A percentile compares a stretch with the other conserved stretches of the same genome.
Evolutionary conservation across 2,888 invertebrate genomes (phyloP).

Genomic region (Drosophila vallismaia): DNA sequence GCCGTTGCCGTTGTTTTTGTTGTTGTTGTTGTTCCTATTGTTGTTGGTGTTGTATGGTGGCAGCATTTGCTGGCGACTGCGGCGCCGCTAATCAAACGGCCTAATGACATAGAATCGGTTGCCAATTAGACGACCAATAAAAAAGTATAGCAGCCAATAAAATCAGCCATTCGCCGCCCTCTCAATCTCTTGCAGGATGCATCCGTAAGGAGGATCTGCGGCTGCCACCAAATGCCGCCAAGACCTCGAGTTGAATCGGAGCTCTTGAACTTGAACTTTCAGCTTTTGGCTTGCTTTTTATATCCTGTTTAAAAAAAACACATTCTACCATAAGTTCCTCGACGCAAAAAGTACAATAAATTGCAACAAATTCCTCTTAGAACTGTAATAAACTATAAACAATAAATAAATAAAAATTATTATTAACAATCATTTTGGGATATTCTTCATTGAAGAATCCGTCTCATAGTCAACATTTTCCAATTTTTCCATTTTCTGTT

Average conservation of each 20-base stretch:
- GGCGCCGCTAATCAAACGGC: conserved; percentile 54
- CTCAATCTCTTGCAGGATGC: conserved; percentile 4
- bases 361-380: no score
- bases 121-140: conserved; percentile 57
- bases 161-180: conserved; percentile 28
- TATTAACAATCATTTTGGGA: no score
- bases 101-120: conserved; percentile 63
- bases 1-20: conserved; percentile 2
- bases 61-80: conserved; percentile 17
- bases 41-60: conserved; percentile 8
- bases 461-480: no score
- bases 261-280: conserved; percentile 79
- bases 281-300: conserved; percentile 46
- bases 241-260: conserved; percentile 1
- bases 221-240: not conserved
- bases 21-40: not conserved
- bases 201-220: not conserved
- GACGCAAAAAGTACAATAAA: no score
- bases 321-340: no score
- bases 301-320: no score
- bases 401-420: no score
- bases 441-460: no score
- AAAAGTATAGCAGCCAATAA: conserved; percentile 31
- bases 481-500: no score
- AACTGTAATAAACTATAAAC: no score